phyloP scores from a whole-genome alignment of 2,888 invertebrate genomes.

The Leptura quadrifasciata region DNA sequence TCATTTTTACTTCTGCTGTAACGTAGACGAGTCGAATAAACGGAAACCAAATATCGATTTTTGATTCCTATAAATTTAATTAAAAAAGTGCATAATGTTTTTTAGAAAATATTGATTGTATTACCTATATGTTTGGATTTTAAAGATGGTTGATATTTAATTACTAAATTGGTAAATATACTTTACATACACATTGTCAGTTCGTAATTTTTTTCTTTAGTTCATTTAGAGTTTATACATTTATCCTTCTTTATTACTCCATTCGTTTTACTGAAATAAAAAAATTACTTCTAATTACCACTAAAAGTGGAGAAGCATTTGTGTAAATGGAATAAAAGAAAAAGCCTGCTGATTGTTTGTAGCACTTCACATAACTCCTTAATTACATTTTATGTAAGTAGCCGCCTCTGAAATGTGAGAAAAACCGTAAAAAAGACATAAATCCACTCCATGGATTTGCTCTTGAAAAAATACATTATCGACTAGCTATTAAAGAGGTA shows the following conservation, averaged over 20 bases:
- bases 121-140: too few relatives aligned
- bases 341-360: slow-evolving; percentile 18
- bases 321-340: slow-evolving; percentile 26
- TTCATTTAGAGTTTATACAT: slow-evolving; percentile 6
- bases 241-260: slow-evolving; percentile 1
- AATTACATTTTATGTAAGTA: slow-evolving; percentile 39
- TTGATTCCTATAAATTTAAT: too few relatives aligned
- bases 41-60: too few relatives aligned
- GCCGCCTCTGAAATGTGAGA: slow-evolving; percentile 9
- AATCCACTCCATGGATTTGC: slow-evolving; percentile 37
- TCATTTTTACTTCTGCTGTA: too few relatives aligned
- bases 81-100: too few relatives aligned
- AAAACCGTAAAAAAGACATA: slow-evolving; percentile 33
- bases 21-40: too few relatives aligned
- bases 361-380: slow-evolving; percentile 36
- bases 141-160: too few relatives aligned
- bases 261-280: slow-evolving; percentile 13
- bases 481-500: slow-evolving; percentile 39
- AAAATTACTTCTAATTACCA: slow-evolving; percentile 22
- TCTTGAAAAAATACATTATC: slow-evolving; percentile 44
- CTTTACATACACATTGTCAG: background rate
- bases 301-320: slow-evolving; percentile 16
- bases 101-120: too few relatives aligned
- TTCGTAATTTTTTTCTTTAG: background rate
- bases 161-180: too few relatives aligned